Conservation (phyloP, 2,888 invertebrate species). For the Plagodis pulveraria region DNA sequence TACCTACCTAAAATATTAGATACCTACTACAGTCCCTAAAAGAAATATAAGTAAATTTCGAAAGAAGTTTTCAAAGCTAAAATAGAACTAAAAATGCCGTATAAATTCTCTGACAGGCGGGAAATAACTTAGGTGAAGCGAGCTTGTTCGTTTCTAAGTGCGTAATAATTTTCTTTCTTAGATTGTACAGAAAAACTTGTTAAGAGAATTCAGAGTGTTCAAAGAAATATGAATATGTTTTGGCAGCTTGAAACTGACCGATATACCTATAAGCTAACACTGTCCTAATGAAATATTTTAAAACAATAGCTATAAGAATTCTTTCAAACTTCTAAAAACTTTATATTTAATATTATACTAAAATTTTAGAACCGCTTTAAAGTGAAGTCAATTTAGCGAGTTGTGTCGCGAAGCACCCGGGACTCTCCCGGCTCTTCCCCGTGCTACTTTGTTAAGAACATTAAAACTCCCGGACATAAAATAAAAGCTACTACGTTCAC, state of each 20-base stretch:
- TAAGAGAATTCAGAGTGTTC: too few species aligned
- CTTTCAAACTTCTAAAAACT: conserved; percentile 13
- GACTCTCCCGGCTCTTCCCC: not conserved
- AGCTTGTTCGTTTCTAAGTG: not conserved
- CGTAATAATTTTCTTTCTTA: conserved; percentile 2
- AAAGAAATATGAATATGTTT: too few species aligned
- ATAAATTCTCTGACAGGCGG: not conserved
- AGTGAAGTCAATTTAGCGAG: conserved; percentile 8
- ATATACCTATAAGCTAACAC: not conserved
- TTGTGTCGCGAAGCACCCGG: conserved; percentile 7
- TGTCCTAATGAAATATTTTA: not conserved
- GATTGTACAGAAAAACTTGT: too few species aligned
- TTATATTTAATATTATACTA: conserved; percentile 6
- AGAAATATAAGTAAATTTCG: not conserved
- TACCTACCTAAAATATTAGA: too few species aligned
- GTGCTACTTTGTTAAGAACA: conserved; percentile 26
- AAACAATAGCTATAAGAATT: not conserved
- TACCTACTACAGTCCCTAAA: not conserved
- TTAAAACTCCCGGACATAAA: conserved; percentile 37
- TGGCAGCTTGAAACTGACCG: too few species aligned
- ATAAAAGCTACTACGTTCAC: conserved; percentile 32
- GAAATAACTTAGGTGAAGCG: conserved; percentile 6
- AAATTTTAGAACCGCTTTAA: conserved; percentile 17
- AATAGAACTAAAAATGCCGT: not conserved
- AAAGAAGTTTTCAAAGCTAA: too few species aligned